Conservation (phyloP, 1,140 invertebrate genomes). For the Pogonognathellus flavescens region DNA sequence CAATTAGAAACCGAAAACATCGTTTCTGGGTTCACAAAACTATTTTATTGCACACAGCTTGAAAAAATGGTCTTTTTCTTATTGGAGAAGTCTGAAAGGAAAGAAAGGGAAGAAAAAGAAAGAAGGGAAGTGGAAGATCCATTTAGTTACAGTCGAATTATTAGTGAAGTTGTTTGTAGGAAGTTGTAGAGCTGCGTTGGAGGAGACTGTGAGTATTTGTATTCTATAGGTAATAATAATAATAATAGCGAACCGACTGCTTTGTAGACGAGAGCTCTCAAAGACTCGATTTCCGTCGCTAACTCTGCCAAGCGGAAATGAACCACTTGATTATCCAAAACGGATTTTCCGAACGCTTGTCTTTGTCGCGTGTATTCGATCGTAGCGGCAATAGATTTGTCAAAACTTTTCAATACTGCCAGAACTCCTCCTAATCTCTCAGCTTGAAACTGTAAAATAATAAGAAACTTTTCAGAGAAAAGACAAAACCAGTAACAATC, state of each 20-base stretch:
- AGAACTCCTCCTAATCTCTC: constrained; percentile 72
- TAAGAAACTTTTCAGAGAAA: constrained; percentile 7
- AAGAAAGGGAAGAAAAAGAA: background rate
- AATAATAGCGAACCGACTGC: constrained; percentile 67
- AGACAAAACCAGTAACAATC: constrained; percentile 10
- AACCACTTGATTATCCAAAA: constrained; percentile 74
- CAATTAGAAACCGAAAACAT: too few relatives aligned
- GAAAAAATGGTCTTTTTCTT: too few relatives aligned
- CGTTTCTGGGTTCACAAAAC: background rate
- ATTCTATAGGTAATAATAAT: background rate
- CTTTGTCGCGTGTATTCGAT: constrained; percentile 73
- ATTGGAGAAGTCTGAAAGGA: too few relatives aligned
- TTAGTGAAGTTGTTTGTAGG: background rate
- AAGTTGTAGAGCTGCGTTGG: background rate
- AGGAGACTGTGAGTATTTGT: background rate
- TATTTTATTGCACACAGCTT: background rate
- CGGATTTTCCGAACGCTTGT: constrained; percentile 72
- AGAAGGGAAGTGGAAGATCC: background rate
- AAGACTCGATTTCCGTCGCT: constrained; percentile 73
- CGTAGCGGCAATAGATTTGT: constrained; percentile 72
- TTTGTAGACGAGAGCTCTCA: constrained; percentile 72
- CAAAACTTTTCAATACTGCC: constrained; percentile 70
- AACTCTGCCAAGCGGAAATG: constrained; percentile 75
- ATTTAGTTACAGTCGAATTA: too few relatives aligned
- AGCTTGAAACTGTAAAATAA: constrained; percentile 71